phyloP scores from a whole-genome alignment of 2,888 invertebrate species.

The Drosophila tanythrix region DNA sequence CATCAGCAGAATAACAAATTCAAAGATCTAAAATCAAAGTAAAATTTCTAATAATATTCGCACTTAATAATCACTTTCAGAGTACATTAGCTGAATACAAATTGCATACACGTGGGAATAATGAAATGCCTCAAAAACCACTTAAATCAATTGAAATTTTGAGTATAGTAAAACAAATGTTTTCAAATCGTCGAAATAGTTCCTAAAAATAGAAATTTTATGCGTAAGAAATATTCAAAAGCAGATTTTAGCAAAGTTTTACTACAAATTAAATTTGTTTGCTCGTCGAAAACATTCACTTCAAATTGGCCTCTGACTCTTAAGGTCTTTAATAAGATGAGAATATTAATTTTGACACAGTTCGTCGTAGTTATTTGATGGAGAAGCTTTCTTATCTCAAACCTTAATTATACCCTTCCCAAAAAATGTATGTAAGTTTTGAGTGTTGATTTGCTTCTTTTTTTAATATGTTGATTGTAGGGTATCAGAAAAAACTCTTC shows the following conservation, averaged over 20 bases:
- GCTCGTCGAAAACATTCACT: background rate
- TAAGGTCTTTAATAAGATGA: background rate
- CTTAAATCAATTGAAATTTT: background rate
- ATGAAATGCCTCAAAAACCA: background rate
- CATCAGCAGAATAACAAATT: background rate
- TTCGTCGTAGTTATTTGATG: background rate
- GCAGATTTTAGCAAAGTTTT: background rate
- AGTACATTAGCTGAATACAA: background rate
- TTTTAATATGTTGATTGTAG: background rate
- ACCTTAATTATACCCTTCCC: background rate
- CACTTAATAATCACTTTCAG: background rate
- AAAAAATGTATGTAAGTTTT: background rate
- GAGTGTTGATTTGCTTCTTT: background rate
- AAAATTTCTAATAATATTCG: background rate
- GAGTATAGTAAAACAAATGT: background rate
- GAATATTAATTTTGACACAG: background rate
- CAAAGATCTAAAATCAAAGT: background rate
- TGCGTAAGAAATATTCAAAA: background rate
- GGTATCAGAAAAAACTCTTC: conserved; percentile 6
- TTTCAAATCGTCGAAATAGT: too few relatives aligned
- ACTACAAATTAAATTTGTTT: too few relatives aligned
- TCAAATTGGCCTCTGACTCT: background rate
- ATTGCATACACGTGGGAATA: background rate
- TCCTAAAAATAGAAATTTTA: background rate
- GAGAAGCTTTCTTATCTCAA: background rate